Conservation (phyloP, 2,797 vertebrate genomes). For the Propithecus perrieri region DNA sequence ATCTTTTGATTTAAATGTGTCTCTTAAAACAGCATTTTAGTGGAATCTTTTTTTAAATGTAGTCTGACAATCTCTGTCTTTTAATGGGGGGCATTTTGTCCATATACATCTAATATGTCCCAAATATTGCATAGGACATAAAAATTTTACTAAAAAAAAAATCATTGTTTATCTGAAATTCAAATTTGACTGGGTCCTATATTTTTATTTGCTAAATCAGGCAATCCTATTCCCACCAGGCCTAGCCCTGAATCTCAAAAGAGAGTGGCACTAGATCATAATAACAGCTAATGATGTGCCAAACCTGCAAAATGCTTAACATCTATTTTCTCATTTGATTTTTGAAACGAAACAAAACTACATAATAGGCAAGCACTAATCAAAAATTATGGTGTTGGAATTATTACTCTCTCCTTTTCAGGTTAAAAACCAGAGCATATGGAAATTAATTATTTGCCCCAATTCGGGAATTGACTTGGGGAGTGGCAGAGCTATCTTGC, state of each 20-base stretch:
- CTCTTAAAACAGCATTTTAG: not conserved
- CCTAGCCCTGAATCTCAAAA: not conserved
- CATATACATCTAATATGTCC: not conserved
- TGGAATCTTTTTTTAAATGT: not conserved
- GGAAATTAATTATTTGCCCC: not conserved
- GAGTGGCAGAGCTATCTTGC: not conserved
- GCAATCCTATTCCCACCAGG: not conserved
- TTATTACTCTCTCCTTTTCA: not conserved
- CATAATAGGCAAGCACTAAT: not conserved
- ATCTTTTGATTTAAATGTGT: not conserved
- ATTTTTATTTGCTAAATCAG: not conserved
- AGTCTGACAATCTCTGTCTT: not conserved
- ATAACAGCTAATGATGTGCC: not conserved
- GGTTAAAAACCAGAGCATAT: not conserved
- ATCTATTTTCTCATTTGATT: constrained; percentile 6
- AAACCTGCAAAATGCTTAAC: not conserved
- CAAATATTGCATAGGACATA: not conserved
- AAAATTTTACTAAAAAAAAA: not conserved
- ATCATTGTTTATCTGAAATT: not conserved
- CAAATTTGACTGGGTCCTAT: not conserved
- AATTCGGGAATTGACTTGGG: not conserved
- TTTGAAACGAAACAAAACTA: not conserved
- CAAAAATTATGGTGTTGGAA: not conserved
- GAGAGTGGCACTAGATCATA: not conserved
- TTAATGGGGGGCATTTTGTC: not conserved